Percentiles rank a stretch among this genome's conserved stretches.
Conservation (phyloP, 37 sponge, comb jelly and placozoan species). For the Beroe ovata region DNA sequence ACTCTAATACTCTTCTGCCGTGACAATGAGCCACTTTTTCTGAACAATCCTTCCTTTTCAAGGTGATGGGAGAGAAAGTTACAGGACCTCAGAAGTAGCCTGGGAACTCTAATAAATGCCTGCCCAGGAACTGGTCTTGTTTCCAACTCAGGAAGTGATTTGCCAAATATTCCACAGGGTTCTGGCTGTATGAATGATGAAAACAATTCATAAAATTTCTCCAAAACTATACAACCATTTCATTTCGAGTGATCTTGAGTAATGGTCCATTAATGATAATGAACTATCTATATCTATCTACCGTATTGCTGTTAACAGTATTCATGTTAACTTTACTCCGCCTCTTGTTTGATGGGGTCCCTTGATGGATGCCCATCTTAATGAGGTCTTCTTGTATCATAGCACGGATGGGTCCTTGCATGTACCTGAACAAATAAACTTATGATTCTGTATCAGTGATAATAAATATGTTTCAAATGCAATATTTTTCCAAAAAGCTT, state of each 20-base stretch:
- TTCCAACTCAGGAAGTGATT: constrained; percentile 25
- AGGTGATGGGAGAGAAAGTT: constrained; percentile 45
- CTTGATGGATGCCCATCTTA: constrained; percentile 42
- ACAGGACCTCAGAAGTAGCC: constrained; percentile 27
- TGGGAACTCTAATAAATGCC: constrained; percentile 35
- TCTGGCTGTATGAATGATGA: background rate
- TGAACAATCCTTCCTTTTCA: constrained; percentile 25
- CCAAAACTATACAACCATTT: background rate
- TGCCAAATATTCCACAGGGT: constrained; percentile 19
- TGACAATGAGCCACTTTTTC: constrained; percentile 51
- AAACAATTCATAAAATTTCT: background rate
- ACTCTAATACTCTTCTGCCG: constrained; percentile 45
- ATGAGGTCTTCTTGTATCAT: constrained; percentile 48
- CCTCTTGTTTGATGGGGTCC: background rate
- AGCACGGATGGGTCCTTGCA: constrained; percentile 40
- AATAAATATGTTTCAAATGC: background rate
- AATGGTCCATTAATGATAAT: no score
- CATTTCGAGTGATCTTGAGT: no score
- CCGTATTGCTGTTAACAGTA: background rate
- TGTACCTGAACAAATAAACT: constrained; percentile 19
- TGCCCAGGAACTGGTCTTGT: constrained; percentile 55
- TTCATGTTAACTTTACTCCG: background rate
- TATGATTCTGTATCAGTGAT: background rate
- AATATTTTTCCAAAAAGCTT: background rate
- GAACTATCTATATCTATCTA: background rate